These are phyloP conservation scores for Phengaris arion DNA, from an alignment of 2,888 invertebrate species.

Conservation along the genomic window DNA sequence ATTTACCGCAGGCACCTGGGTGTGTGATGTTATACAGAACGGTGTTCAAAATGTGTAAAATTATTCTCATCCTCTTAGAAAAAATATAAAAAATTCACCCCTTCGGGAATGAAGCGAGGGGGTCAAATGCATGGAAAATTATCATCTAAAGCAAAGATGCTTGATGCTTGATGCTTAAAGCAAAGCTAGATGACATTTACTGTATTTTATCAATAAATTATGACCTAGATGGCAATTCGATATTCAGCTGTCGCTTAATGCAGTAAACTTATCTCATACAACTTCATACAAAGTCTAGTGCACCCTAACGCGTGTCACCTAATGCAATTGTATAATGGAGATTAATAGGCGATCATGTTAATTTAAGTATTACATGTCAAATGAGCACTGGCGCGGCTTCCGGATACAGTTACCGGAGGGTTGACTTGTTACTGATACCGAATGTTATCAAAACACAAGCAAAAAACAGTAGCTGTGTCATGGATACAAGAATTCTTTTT, in stretches of 20 bases:
- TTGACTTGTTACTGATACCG: conserved; percentile 36
- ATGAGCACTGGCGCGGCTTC: conserved; percentile 40
- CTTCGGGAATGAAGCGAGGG: no score
- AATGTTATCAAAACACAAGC: conserved; percentile 28
- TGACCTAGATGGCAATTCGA: no score
- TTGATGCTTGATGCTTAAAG: no score
- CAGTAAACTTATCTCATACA: no score
- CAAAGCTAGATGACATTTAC: no score
- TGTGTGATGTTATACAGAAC: not conserved
- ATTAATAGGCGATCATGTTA: conserved; percentile 18
- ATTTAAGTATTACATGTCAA: conserved; percentile 28
- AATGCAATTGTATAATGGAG: conserved; percentile 18
- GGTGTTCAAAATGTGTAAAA: not conserved
- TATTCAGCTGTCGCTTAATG: no score
- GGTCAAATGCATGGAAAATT: no score
- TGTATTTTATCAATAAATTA: no score
- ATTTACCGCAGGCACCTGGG: not conserved
- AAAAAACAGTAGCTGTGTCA: not conserved
- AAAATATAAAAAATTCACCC: not conserved
- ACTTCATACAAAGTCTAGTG: no score
- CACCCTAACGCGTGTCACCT: not conserved
- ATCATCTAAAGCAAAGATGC: no score
- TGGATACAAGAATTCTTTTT: not conserved
- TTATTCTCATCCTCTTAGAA: not conserved
- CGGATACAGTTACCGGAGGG: conserved; percentile 45